Conservation (phyloP, 2,888 invertebrate species). For the Galerucella pusilla region DNA sequence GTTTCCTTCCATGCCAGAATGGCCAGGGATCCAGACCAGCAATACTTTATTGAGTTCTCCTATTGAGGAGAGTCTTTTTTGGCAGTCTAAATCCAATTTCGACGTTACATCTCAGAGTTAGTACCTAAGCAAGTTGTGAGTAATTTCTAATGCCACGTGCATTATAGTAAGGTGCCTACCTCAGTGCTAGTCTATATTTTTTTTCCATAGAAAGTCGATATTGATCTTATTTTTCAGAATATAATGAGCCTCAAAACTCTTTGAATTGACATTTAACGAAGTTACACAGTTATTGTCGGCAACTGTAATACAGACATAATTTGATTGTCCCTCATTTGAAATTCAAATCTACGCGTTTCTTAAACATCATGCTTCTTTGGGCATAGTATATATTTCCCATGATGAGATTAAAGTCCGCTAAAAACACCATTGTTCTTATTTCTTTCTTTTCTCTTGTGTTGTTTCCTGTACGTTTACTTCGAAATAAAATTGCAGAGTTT, state of each 20-base stretch:
- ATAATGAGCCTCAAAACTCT: slow-evolving; percentile 48
- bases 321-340: slow-evolving; percentile 50
- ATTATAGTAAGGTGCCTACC: no score
- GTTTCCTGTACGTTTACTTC: not conserved
- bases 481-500: slow-evolving; percentile 3
- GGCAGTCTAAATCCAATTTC: no score
- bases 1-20: no score
- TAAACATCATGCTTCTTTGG: slow-evolving; percentile 38
- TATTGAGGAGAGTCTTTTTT: no score
- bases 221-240: slow-evolving; percentile 45
- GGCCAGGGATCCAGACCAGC: no score
- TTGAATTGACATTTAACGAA: slow-evolving; percentile 45
- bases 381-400: slow-evolving; percentile 32
- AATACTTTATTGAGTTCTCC: no score
- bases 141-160: no score
- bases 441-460: slow-evolving; percentile 8
- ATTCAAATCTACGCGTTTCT: slow-evolving; percentile 48
- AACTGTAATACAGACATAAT: slow-evolving; percentile 44
- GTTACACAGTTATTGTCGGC: slow-evolving; percentile 45
- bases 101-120: no score
- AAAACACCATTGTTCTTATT: slow-evolving; percentile 15
- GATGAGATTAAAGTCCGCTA: slow-evolving; percentile 29
- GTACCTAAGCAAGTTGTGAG: no score
- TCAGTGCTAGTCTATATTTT: no score
- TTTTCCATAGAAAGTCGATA: slow-evolving; percentile 42